Evolutionary conservation across 2,888 invertebrate genomes (phyloP).

Genomic region (Metopia argyrocephala): DNA sequence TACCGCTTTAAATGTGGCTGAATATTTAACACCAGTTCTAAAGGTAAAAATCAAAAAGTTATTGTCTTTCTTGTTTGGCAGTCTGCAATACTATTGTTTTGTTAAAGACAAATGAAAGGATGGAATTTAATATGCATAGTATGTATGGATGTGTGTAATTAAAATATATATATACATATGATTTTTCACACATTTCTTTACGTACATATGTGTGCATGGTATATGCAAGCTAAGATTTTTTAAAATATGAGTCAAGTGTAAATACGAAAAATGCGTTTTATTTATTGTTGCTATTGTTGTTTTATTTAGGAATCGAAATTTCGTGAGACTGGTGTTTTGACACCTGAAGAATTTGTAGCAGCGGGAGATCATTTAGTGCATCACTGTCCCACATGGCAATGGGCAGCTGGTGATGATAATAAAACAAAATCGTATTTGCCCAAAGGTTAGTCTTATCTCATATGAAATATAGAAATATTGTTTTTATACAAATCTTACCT

Average conservation of each 20-base stretch:
- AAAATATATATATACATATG: no score
- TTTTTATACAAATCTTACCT: conserved; percentile 14
- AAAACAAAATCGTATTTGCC: conserved; percentile 94
- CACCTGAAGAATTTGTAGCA: conserved; percentile 99
- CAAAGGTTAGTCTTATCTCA: conserved; percentile 70
- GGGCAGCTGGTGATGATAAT: conserved; percentile 94
- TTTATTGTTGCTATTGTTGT: no score
- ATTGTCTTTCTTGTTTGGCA: background rate
- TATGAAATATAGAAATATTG: background rate
- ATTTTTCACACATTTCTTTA: no score
- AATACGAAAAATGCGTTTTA: no score
- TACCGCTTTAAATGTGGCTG: conserved; percentile 96
- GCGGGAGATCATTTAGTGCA: conserved; percentile 99
- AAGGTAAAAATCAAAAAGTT: conserved; percentile 83
- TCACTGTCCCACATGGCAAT: conserved; percentile 99
- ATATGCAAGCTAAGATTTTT: background rate
- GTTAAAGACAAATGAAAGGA: no score
- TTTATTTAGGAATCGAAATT: conserved; percentile 93
- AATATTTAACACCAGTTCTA: conserved; percentile 96
- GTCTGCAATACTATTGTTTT: no score
- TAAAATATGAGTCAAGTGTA: conserved; percentile 50
- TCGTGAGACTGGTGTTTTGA: conserved; percentile 97
- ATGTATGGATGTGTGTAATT: no score
- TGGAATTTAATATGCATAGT: no score
- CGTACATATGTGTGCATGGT: no score